phyloP scores from a whole-genome alignment of 2,888 invertebrate species.

The Epistrophe eligans region DNA sequence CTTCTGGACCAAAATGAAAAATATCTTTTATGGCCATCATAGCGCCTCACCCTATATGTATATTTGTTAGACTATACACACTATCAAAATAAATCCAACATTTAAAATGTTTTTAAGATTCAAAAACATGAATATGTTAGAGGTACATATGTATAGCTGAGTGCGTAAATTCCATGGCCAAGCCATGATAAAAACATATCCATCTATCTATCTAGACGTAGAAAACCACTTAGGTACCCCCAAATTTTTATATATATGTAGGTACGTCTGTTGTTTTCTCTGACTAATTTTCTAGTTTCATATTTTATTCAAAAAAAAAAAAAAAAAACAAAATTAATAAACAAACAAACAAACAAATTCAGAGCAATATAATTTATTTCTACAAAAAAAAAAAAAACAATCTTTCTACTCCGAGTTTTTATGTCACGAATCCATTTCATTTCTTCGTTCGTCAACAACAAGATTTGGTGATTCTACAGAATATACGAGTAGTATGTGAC shows the following conservation, averaged over 20 bases:
- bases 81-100: conserved; percentile 64
- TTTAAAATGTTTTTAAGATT: conserved; percentile 68
- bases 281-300: conserved; percentile 73
- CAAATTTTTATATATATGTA: neutral
- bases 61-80: neutral
- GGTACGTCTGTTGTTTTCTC: conserved; percentile 47
- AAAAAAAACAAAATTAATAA: conserved; percentile 42
- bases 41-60: conserved; percentile 15
- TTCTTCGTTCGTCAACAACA: conserved; percentile 50
- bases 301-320: conserved; percentile 46
- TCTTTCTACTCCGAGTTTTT: conserved; percentile 51
- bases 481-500: conserved; percentile 3
- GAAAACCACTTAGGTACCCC: conserved; percentile 19
- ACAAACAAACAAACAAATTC: conserved; percentile 66
- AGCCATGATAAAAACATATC: no score
- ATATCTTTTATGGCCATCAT: conserved; percentile 60
- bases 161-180: conserved; percentile 60
- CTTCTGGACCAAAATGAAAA: conserved; percentile 28
- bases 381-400: conserved; percentile 33
- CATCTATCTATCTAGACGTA: neutral
- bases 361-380: conserved; percentile 71
- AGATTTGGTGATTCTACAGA: conserved; percentile 26
- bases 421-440: conserved; percentile 70
- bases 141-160: neutral
- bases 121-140: conserved; percentile 66